Evolutionary conservation across 2,888 invertebrate genomes (phyloP).

Genomic region (Andrena flavipes): DNA sequence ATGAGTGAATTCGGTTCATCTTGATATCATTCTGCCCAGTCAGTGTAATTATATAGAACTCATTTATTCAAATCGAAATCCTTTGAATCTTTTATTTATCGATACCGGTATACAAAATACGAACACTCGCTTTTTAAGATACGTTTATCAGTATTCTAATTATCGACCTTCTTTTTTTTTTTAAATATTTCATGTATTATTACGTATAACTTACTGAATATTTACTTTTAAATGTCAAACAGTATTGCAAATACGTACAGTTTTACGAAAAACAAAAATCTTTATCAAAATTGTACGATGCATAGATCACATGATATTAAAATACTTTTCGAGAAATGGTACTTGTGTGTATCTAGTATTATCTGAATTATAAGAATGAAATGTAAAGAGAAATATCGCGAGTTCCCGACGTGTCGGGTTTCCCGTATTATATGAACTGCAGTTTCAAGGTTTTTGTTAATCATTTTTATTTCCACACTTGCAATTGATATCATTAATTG

Average conservation of each 20-base stretch:
- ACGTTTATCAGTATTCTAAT: slow-evolving; percentile 22
- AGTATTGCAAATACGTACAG: neutral
- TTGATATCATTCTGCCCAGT: slow-evolving; percentile 86
- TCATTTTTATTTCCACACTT: neutral
- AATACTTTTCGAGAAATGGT: slow-evolving; percentile 7
- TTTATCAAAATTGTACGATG: slow-evolving; percentile 4
- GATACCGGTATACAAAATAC: slow-evolving; percentile 1
- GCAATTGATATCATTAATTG: neutral
- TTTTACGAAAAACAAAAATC: neutral
- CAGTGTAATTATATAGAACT: slow-evolving; percentile 24
- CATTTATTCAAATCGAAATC: slow-evolving; percentile 5
- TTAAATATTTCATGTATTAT: slow-evolving; percentile 9
- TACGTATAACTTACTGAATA: neutral
- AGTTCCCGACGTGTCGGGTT: neutral
- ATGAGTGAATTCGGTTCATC: slow-evolving; percentile 98
- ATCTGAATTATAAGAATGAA: neutral
- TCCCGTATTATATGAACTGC: no score
- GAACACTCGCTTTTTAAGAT: neutral
- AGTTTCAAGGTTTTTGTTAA: neutral
- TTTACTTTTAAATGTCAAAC: neutral
- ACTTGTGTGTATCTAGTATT: neutral
- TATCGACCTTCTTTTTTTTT: slow-evolving; percentile 15
- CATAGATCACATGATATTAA: neutral
- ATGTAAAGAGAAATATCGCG: neutral
- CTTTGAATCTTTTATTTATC: slow-evolving; percentile 13